phyloP scores from a whole-genome alignment of 1,140 invertebrate species.

The Anoplolepis gracilipes region DNA sequence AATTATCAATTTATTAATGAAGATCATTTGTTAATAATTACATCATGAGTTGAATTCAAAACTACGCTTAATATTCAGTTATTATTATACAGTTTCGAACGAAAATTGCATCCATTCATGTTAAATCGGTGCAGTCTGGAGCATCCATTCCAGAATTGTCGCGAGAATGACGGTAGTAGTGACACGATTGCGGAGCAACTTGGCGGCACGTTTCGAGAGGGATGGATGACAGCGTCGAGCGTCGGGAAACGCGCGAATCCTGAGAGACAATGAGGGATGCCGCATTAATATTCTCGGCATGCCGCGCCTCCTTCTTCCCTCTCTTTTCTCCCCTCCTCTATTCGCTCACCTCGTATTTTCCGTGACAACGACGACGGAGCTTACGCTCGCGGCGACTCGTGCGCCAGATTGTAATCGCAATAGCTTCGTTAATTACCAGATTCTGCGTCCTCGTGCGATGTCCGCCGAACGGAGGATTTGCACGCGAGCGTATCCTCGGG shows the following conservation, averaged over 20 bases:
- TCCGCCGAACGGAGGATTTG: conserved; percentile 24
- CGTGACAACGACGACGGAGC: conserved; percentile 40
- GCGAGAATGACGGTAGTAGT: conserved; percentile 33
- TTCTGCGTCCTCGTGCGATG: conserved; percentile 61
- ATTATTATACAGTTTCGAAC: neutral
- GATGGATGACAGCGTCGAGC: conserved; percentile 40
- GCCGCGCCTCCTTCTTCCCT: conserved; percentile 34
- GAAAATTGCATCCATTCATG: conserved; percentile 11
- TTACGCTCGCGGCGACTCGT: conserved; percentile 74
- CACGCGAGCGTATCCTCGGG: conserved; percentile 40
- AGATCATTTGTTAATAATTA: neutral
- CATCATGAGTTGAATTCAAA: neutral
- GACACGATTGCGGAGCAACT: neutral
- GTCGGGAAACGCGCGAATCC: conserved; percentile 38
- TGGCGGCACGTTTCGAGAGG: conserved; percentile 31
- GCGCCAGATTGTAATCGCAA: conserved; percentile 79
- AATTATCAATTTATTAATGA: neutral
- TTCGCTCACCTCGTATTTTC: neutral
- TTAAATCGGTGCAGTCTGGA: neutral
- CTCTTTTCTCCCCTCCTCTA: neutral
- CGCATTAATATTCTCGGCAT: conserved; percentile 78
- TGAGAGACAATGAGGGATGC: conserved; percentile 73
- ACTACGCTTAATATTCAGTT: neutral
- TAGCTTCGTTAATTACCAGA: conserved; percentile 81
- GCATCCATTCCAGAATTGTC: conserved; percentile 50